A percentile compares a stretch with the other conserved stretches of the same genome.
Conservation (phyloP, 2,113 vertebrate genomes). For the Thymallus thymallus region DNA sequence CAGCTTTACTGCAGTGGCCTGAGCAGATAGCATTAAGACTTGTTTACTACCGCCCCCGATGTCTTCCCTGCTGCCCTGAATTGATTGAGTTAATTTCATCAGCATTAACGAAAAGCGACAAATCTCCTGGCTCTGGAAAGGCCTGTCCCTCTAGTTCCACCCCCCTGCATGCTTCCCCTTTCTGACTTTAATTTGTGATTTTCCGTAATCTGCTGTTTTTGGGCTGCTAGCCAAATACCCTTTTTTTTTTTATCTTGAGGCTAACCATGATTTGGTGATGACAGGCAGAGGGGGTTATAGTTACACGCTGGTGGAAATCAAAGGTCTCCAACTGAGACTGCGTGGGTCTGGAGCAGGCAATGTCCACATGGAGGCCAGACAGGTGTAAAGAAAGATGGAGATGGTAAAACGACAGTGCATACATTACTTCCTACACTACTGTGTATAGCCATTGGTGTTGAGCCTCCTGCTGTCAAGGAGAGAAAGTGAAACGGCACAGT, state of each 20-base stretch:
- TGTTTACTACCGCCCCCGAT: conserved; percentile 51
- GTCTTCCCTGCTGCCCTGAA: conserved; percentile 43
- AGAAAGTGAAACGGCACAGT: not conserved
- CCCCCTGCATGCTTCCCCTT: conserved; percentile 9
- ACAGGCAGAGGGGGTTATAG: conserved; percentile 50
- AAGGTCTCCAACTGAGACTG: conserved; percentile 27
- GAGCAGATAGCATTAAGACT: conserved; percentile 49
- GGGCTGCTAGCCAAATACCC: conserved; percentile 39
- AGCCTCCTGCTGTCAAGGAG: not conserved
- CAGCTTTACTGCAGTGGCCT: conserved; percentile 41
- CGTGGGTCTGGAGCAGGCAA: conserved; percentile 6
- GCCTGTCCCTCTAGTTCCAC: conserved; percentile 17
- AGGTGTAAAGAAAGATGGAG: not conserved
- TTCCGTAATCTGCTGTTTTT: conserved; percentile 50
- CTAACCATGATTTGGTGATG: conserved; percentile 50
- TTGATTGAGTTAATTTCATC: conserved; percentile 63
- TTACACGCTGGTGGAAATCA: conserved; percentile 41
- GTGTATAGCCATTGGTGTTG: not conserved
- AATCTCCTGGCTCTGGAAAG: conserved; percentile 38
- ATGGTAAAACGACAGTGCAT: not conserved
- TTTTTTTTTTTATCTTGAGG: conserved; percentile 44
- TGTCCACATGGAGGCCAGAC: conserved; percentile 9
- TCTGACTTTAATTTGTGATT: conserved; percentile 53
- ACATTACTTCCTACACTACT: not conserved
- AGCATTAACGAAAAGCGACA: conserved; percentile 51